These are phyloP conservation scores for Peribatodes rhomboidaria DNA, from an alignment of 2,888 invertebrate genomes.

Conservation along the genomic window DNA sequence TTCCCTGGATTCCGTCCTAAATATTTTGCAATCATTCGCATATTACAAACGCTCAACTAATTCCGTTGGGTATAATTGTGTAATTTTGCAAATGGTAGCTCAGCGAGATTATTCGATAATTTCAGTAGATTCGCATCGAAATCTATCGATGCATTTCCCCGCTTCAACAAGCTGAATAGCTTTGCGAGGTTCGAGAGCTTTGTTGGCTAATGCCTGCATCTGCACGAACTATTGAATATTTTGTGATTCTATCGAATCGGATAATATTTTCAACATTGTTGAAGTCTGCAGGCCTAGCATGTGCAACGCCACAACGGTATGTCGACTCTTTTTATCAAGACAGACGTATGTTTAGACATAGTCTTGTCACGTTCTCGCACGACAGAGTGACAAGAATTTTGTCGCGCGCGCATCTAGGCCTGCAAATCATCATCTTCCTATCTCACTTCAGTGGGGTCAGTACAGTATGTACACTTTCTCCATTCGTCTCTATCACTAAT, in stretches of 20 bases:
- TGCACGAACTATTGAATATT: neutral
- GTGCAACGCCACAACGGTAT: too few relatives aligned
- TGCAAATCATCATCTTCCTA: too few relatives aligned
- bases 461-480: too few relatives aligned
- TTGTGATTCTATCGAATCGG: neutral
- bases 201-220: conserved; percentile 4
- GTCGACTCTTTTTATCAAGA: too few relatives aligned
- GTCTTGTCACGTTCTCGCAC: too few relatives aligned
- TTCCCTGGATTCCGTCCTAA: neutral
- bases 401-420: too few relatives aligned
- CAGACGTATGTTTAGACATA: too few relatives aligned
- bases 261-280: neutral
- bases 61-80: neutral
- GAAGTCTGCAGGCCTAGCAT: too few relatives aligned
- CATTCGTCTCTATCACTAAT: too few relatives aligned
- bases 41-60: neutral
- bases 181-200: conserved; percentile 5
- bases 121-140: conserved; percentile 1
- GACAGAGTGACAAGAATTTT: too few relatives aligned
- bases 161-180: conserved; percentile 23
- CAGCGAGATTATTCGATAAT: neutral
- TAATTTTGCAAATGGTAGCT: conserved; percentile 6
- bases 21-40: neutral
- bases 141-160: conserved; percentile 33
- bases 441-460: too few relatives aligned